Percentiles rank a stretch among this genome's conserved stretches.
phyloP scores from a whole-genome alignment of 2,113 vertebrate species.

The Syngnathus floridae region DNA sequence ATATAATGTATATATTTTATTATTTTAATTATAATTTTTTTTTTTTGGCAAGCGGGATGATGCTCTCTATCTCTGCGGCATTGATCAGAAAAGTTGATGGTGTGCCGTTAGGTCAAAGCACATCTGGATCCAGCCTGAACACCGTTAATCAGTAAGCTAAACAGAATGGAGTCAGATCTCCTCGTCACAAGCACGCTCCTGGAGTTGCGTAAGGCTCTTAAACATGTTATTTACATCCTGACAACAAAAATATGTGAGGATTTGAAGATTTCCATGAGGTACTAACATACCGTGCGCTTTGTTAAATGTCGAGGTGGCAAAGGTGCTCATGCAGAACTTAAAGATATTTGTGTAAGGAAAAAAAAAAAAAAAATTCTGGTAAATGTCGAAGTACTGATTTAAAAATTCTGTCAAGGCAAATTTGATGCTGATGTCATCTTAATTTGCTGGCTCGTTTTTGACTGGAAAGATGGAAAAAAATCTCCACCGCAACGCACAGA shows the following conservation, averaged over 20 bases:
- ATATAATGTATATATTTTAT: too few species aligned
- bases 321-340: not conserved
- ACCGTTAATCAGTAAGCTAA: conserved; percentile 56
- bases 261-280: conserved; percentile 1
- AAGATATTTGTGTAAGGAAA: too few species aligned
- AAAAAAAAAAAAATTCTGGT: too few species aligned
- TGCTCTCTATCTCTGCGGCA: conserved; percentile 18
- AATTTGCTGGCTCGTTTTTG: conserved; percentile 41
- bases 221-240: conserved; percentile 34
- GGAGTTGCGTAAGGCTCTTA: conserved; percentile 39
- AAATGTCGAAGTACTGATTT: not conserved
- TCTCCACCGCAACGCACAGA: conserved; percentile 18
- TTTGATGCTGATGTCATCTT: conserved; percentile 54
- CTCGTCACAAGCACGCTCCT: conserved; percentile 47
- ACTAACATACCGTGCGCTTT: not conserved
- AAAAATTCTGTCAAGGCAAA: conserved; percentile 31
- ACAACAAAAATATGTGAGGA: not conserved
- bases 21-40: too few species aligned
- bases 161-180: conserved; percentile 51
- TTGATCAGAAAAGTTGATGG: conserved; percentile 38
- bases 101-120: conserved; percentile 32
- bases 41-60: conserved; percentile 15
- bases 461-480: conserved; percentile 48
- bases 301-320: not conserved
- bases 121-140: conserved; percentile 60